Evolutionary conservation across 2,888 invertebrate genomes (phyloP), one percentile per base, ranked within the genome.

Genomic region (Dryococelus australis): DNA sequence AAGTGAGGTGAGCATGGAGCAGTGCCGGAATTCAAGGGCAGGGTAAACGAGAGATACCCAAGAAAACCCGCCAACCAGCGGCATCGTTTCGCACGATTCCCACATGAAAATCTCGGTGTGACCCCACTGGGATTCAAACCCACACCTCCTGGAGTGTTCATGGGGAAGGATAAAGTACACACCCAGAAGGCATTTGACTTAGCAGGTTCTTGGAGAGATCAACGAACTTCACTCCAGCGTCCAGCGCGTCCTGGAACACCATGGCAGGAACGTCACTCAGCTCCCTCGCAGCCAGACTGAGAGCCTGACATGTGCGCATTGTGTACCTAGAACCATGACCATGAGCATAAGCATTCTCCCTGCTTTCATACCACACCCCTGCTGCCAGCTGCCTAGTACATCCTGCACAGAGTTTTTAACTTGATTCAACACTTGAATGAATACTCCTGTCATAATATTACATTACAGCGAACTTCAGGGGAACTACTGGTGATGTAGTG

Each of bases 171-270:
- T 8, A n/a, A 24, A 9, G 65, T 9, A 91, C 92, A 92, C 92
- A 96, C 97, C 96, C 95, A 24, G 92, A 90, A 13, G 98, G 97
- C 89, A 98, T 91, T 0, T 93, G 91, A 1, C 93, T 92, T 0
- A 98, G 93, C 90, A 94, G 95, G 92, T 98, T 98, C 92, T 96
- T 96, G 88, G 97, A 97, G 88, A 98, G 92, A 93, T 98, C 98
- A 13, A 98, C 94, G 85, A 95, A 94, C 6, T 90, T 92, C 4
- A 93, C 92, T 88, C 92, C 92, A 78, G 92, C 92, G 87, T 92
- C 91, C 5, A 90, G 90, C 43, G 93, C 93, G 35, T 92, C 91
- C 80, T 92, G 91, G 90, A 93, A 92, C 0, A 93, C 91, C 43
- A 92, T 92, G 79, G 91, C 91, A 8, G 93, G 93, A 27, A 93